These are phyloP conservation scores for Cephus cinctus DNA, from an alignment of 1,140 invertebrate genomes.

Conservation along the genomic window DNA sequence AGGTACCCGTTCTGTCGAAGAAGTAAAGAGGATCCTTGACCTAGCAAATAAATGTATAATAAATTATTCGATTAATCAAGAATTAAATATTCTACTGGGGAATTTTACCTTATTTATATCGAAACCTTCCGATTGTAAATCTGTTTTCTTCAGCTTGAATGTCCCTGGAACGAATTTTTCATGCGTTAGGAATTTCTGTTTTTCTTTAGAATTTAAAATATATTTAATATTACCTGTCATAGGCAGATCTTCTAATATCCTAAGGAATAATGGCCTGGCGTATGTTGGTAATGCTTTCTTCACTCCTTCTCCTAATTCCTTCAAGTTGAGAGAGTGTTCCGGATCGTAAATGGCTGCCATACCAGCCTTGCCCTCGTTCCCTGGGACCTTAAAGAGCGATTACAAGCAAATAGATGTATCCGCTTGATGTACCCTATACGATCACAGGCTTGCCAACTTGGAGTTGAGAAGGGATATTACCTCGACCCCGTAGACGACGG, in stretches of 20 bases:
- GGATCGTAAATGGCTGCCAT: slow-evolving; percentile 92
- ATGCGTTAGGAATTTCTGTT: not conserved
- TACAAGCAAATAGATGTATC: too few species aligned
- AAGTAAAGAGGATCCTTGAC: slow-evolving; percentile 75
- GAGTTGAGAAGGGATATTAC: too few species aligned
- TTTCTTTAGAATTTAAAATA: slow-evolving; percentile 11
- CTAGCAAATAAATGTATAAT: slow-evolving; percentile 21
- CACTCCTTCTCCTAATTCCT: slow-evolving; percentile 63
- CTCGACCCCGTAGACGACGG: slow-evolving; percentile 84
- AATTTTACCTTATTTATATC: slow-evolving; percentile 54
- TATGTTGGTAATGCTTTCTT: slow-evolving; percentile 76
- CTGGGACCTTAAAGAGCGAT: slow-evolving; percentile 62
- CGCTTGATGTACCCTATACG: too few species aligned
- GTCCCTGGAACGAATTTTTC: slow-evolving; percentile 61
- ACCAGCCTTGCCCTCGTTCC: slow-evolving; percentile 88
- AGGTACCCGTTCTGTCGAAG: slow-evolving; percentile 65
- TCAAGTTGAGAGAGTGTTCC: slow-evolving; percentile 65
- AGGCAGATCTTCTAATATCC: slow-evolving; percentile 75
- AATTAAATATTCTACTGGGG: slow-evolving; percentile 7
- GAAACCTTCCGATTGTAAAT: slow-evolving; percentile 79
- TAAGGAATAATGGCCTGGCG: slow-evolving; percentile 86
- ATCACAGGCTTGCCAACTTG: too few species aligned
- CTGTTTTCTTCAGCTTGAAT: slow-evolving; percentile 87
- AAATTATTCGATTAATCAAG: slow-evolving; percentile 6
- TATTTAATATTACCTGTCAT: slow-evolving; percentile 67